phyloP scores from a whole-genome alignment of 1,140 invertebrate genomes.

The Orius insidiosus region DNA sequence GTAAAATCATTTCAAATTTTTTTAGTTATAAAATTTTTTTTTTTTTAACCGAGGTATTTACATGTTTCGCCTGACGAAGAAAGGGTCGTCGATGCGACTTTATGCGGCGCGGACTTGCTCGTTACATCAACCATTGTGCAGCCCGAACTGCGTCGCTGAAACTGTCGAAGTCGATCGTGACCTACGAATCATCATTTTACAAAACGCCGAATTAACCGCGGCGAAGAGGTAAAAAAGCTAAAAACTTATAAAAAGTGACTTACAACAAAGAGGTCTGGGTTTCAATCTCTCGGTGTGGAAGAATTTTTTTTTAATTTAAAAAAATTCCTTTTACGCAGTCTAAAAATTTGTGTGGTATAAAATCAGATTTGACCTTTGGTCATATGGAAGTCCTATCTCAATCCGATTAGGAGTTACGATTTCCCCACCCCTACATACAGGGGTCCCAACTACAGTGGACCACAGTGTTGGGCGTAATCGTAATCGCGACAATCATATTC shows the following conservation, averaged over 20 bases:
- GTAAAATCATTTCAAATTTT: conserved; percentile 34
- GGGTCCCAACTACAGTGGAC: too few species aligned
- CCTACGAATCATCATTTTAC: conserved; percentile 94
- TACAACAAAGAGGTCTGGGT: too few species aligned
- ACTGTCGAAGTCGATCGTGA: conserved; percentile 93
- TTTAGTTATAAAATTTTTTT: conserved; percentile 9
- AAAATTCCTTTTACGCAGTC: conserved; percentile 5
- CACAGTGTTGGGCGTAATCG: too few species aligned
- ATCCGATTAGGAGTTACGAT: too few species aligned
- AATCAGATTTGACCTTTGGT: background rate
- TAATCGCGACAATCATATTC: too few species aligned
- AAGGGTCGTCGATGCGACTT: conserved; percentile 90
- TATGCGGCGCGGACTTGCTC: conserved; percentile 89
- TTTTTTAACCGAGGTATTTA: conserved; percentile 95
- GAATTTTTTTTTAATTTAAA: conserved; percentile 5
- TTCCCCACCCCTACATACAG: too few species aligned
- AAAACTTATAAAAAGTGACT: background rate
- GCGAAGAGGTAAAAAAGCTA: conserved; percentile 74
- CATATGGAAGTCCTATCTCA: too few species aligned
- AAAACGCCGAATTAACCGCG: conserved; percentile 81
- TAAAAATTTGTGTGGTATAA: too few species aligned
- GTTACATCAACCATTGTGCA: conserved; percentile 98
- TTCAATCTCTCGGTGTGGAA: background rate
- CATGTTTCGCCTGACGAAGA: conserved; percentile 97
- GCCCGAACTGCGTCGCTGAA: conserved; percentile 98